phyloP scores from a whole-genome alignment of 2,797 vertebrate genomes.

The Coilia nasus region DNA sequence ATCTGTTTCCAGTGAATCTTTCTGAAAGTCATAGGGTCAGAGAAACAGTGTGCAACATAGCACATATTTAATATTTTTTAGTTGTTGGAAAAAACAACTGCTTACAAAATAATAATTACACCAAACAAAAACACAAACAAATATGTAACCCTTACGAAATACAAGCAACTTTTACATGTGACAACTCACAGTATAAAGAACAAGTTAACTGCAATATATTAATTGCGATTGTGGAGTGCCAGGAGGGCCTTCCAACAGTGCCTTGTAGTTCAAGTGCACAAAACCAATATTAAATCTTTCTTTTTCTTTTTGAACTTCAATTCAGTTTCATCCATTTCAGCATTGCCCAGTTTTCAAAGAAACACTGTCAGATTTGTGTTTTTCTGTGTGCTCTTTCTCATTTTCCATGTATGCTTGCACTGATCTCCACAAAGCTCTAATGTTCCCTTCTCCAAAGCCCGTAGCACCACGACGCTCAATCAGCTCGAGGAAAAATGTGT shows the following conservation, averaged over 20 bases:
- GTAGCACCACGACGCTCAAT: conserved; percentile 87
- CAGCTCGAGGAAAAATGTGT: conserved; percentile 94
- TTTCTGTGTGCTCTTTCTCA: conserved; percentile 46
- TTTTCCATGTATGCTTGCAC: conserved; percentile 84
- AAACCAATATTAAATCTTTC: background rate
- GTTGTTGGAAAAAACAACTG: too few relatives aligned
- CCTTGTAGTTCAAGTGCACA: background rate
- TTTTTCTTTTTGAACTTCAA: background rate
- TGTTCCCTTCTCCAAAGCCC: conserved; percentile 93
- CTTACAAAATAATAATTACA: too few relatives aligned
- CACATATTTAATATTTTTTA: too few relatives aligned
- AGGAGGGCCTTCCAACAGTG: background rate
- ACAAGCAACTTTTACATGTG: background rate
- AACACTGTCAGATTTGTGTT: conserved; percentile 23
- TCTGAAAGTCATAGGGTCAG: too few relatives aligned
- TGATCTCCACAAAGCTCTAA: conserved; percentile 88
- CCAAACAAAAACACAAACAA: too few relatives aligned
- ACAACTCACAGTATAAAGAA: background rate
- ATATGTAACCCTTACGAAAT: too few relatives aligned
- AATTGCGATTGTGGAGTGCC: background rate
- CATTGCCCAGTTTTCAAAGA: conserved; percentile 32
- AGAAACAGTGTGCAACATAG: too few relatives aligned
- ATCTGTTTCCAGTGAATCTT: too few relatives aligned
- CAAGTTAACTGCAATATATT: background rate
- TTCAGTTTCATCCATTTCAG: conserved; percentile 32